phyloP scores from a whole-genome alignment of 2,797 vertebrate species.

The Sebastiscus albofasciatus region DNA sequence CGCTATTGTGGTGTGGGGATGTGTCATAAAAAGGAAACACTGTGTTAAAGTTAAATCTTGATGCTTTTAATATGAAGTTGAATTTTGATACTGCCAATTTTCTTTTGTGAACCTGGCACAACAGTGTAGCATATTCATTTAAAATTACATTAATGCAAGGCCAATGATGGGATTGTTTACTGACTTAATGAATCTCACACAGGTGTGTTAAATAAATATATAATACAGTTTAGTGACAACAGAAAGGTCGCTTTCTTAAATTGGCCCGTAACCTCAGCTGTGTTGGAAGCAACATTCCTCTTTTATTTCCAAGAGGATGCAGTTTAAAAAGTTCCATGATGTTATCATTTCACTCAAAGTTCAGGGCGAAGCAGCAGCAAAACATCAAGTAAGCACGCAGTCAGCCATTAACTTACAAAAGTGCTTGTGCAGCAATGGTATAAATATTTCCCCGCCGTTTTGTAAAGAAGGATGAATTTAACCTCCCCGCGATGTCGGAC shows the following conservation, averaged over 20 bases:
- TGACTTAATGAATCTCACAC: slow-evolving; percentile 15
- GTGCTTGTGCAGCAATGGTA: slow-evolving; percentile 73
- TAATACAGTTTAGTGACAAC: background rate
- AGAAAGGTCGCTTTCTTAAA: slow-evolving; percentile 18
- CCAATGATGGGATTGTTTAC: background rate
- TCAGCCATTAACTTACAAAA: slow-evolving; percentile 76
- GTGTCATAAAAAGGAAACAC: slow-evolving; percentile 8
- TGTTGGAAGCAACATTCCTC: slow-evolving; percentile 17
- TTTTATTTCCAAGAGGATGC: slow-evolving; percentile 47
- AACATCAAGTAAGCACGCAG: slow-evolving; percentile 75
- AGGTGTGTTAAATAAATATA: slow-evolving; percentile 20
- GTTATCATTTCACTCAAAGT: slow-evolving; percentile 74
- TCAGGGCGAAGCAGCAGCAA: slow-evolving; percentile 58
- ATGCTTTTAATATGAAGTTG: slow-evolving; percentile 1
- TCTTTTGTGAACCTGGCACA: background rate
- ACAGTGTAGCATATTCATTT: slow-evolving; percentile 2
- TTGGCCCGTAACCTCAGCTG: slow-evolving; percentile 15
- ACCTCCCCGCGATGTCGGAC: slow-evolving; percentile 49
- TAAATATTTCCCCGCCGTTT: slow-evolving; percentile 69
- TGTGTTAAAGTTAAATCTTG: slow-evolving; percentile 3
- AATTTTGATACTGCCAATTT: background rate
- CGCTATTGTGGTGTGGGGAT: background rate
- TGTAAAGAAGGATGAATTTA: slow-evolving; percentile 68
- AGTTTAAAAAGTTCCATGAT: slow-evolving; percentile 61
- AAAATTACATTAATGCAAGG: slow-evolving; percentile 23